Evolutionary conservation across 2,797 vertebrate genomes (phyloP), one percentile per base, ranked within the genome.

Genomic region (Halcyon badia): DNA sequence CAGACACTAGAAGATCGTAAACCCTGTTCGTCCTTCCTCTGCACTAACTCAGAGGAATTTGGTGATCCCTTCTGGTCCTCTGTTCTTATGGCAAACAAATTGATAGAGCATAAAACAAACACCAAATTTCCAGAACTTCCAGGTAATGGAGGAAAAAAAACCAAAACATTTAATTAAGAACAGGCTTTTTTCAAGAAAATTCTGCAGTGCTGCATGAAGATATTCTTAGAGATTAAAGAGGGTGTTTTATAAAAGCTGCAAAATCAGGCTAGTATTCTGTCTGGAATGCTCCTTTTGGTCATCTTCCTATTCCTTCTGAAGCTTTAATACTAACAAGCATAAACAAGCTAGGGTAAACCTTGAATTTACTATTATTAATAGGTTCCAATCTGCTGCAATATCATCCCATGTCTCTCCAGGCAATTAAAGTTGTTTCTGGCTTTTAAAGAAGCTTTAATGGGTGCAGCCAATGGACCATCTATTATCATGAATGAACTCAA

Each of bases 401-500:
- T 90, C 78, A 96, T 94, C 72, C 54, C 41, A 33, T 81, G 79
- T 79, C 93, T 96, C 91, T 92, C 71, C 80, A 96, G 80, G 96
- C 95, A 97, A 96, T 98, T 97, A 96, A 94, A 93, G 82, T 78
- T 94, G 82, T 81, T 97, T 96, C 91, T 93, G 94, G 92, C 79
- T 93, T 95, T 97, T 97, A 97, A 97, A 97, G 95, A 95, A 94
- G 69, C 84, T 92, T 96, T 96, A 97, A 97, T 93, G 95, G 89
- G 90, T 86, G 91, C 91, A 94, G 91, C 93, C 97, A 97, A 94
- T 90, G 89, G 94, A 78, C 94, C 84, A 97, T 98, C 95, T 97
- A 97, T 97, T 97, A 97, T 95, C 95, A 91, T 95, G 96, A 97
- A 97, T 94, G 94, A 95, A 97, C 86, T 97, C 96, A 95, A 96